Conservation (phyloP, 2,888 invertebrate species). For the Diarsia mendica region DNA sequence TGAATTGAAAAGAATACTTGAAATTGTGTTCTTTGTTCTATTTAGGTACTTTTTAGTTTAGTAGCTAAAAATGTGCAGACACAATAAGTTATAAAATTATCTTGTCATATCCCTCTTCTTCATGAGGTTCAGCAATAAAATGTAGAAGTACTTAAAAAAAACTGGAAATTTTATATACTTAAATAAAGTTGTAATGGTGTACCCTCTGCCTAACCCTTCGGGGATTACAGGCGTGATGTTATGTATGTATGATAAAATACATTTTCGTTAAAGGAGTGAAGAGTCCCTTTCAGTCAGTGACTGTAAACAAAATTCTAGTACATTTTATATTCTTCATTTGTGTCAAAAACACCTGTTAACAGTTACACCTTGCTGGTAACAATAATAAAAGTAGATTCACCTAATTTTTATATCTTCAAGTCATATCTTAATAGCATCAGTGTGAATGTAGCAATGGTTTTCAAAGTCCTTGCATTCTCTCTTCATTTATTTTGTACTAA, state of each 20-base stretch:
- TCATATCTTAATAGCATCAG: constrained; percentile 9
- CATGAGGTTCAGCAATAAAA: neutral
- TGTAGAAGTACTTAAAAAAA: neutral
- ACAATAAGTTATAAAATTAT: neutral
- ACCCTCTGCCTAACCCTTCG: no score
- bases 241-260: no score
- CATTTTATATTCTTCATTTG: neutral
- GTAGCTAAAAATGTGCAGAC: neutral
- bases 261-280: no score
- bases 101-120: neutral
- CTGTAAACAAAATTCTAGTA: neutral
- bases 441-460: constrained; percentile 37
- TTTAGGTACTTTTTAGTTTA: neutral
- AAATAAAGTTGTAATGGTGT: neutral
- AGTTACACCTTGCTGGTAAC: constrained; percentile 16
- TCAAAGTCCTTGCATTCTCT: constrained; percentile 53
- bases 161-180: neutral
- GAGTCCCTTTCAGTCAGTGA: neutral
- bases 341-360: constrained; percentile 16
- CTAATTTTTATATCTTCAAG: constrained; percentile 8
- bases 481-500: constrained; percentile 27
- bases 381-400: neutral
- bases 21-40: constrained; percentile 11
- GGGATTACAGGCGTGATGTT: no score
- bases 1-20: constrained; percentile 6